Percentiles rank a stretch among this genome's conserved stretches.
Evolutionary conservation across 37 sponge, comb jelly and placozoan genomes (phyloP).

Genomic region (Halisarca cf. caerulea): DNA sequence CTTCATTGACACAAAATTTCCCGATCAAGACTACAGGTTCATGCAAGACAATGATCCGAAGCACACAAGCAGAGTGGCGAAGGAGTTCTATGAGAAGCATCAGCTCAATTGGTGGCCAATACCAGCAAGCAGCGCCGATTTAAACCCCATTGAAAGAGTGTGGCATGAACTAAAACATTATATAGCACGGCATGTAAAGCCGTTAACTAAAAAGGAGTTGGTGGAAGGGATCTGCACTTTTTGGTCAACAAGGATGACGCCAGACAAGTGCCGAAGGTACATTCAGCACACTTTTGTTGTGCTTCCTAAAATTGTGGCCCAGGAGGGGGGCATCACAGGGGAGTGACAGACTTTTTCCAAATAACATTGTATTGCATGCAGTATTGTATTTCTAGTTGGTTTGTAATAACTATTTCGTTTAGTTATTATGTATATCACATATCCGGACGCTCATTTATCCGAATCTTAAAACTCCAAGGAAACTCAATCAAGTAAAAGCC

Average conservation of each 20-base stretch:
- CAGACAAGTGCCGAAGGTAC: background rate
- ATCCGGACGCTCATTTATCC: no score
- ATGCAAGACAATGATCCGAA: conserved; percentile 24
- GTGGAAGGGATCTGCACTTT: background rate
- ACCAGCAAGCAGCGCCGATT: conserved; percentile 16
- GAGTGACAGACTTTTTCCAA: background rate
- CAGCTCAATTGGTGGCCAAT: background rate
- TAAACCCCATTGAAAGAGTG: conserved; percentile 13
- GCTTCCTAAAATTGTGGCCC: background rate
- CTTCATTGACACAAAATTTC: no score
- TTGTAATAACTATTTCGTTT: background rate
- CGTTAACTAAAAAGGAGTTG: background rate
- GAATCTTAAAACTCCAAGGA: no score
- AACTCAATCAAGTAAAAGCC: no score
- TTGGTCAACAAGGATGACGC: background rate
- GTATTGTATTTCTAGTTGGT: background rate
- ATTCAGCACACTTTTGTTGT: background rate
- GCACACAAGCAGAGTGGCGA: background rate
- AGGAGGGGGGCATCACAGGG: conserved; percentile 7
- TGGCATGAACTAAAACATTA: conserved; percentile 10
- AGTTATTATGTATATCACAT: background rate
- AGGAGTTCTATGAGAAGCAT: background rate
- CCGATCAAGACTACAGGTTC: no score
- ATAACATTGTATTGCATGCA: background rate
- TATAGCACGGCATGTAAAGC: background rate